phyloP scores from a whole-genome alignment of 2,888 invertebrate genomes.

The Lordiphosa fenestrarum region DNA sequence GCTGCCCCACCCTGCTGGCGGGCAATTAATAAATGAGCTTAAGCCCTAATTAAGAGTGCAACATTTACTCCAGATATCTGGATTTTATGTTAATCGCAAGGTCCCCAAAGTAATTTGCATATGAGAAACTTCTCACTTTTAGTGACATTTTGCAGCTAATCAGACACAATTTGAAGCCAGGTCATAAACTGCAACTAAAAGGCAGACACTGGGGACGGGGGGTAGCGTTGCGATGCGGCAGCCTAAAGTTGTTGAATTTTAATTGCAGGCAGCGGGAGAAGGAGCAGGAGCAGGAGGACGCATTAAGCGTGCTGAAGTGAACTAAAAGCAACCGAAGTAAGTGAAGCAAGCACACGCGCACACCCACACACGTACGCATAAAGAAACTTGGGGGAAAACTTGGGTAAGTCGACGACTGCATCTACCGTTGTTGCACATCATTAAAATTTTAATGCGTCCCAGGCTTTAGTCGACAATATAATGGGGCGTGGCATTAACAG shows the following conservation, averaged over 20 bases:
- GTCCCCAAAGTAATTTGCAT: slow-evolving; percentile 35
- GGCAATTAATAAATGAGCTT: slow-evolving; percentile 42
- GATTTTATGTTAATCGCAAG: slow-evolving; percentile 37
- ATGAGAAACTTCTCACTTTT: slow-evolving; percentile 12
- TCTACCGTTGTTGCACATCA: slow-evolving; percentile 52
- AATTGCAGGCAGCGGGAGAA: slow-evolving; percentile 60
- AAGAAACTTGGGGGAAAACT: slow-evolving; percentile 3
- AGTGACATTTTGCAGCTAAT: slow-evolving; percentile 56
- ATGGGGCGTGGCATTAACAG: slow-evolving; percentile 48
- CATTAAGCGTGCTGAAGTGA: slow-evolving; percentile 37
- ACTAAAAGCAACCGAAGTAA: slow-evolving; percentile 34
- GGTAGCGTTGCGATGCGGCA: not conserved
- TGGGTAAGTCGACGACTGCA: slow-evolving; percentile 6
- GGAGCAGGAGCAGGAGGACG: slow-evolving; percentile 9
- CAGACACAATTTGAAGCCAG: slow-evolving; percentile 50
- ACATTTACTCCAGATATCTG: slow-evolving; percentile 1
- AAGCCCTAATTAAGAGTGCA: slow-evolving; percentile 47
- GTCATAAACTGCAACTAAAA: slow-evolving; percentile 45
- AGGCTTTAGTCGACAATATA: slow-evolving; percentile 46
- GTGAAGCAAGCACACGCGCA: slow-evolving; percentile 11
- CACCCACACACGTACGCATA: slow-evolving; percentile 7
- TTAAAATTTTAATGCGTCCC: slow-evolving; percentile 63
- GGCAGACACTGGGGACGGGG: not conserved
- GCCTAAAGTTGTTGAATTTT: slow-evolving; percentile 58
- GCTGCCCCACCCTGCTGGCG: slow-evolving; percentile 5